Evolutionary conservation across 2,888 invertebrate genomes (phyloP).

Genomic region (Phalangium opilio): DNA sequence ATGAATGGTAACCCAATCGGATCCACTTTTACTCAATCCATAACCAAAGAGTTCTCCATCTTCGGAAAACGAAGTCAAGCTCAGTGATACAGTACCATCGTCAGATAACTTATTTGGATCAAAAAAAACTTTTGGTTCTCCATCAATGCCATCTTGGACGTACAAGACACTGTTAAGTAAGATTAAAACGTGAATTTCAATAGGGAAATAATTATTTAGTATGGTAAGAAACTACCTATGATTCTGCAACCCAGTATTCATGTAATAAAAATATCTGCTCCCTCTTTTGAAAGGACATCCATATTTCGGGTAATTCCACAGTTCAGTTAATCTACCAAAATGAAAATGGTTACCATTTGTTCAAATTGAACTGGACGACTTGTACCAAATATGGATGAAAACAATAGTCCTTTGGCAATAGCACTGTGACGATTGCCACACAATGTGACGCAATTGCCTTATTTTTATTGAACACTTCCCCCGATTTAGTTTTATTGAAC

Average conservation of each 20-base stretch:
- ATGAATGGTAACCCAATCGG: slow-evolving; percentile 83
- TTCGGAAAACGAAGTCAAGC: slow-evolving; percentile 63
- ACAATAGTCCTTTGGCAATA: no score
- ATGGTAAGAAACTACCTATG: no score
- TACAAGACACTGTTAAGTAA: slow-evolving; percentile 57
- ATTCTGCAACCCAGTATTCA: slow-evolving; percentile 91
- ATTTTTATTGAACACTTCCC: no score
- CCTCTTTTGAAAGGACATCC: slow-evolving; percentile 71
- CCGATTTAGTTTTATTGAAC: no score
- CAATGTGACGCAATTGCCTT: no score
- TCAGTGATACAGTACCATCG: slow-evolving; percentile 49
- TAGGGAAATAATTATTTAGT: background rate
- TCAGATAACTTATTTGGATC: slow-evolving; percentile 83
- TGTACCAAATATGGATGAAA: no score
- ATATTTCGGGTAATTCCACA: slow-evolving; percentile 95
- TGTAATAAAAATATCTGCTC: slow-evolving; percentile 70
- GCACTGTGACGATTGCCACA: no score
- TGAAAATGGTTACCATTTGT: slow-evolving; percentile 2
- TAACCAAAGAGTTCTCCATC: slow-evolving; percentile 82
- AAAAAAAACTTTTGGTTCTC: slow-evolving; percentile 69
- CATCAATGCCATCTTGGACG: slow-evolving; percentile 60
- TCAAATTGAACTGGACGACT: no score
- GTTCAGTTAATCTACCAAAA: slow-evolving; percentile 50
- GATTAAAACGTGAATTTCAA: background rate
- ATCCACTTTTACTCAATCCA: slow-evolving; percentile 78